These are phyloP conservation scores for Otis tarda DNA, from an alignment of 2,113 vertebrate species.

Conservation along the genomic window DNA sequence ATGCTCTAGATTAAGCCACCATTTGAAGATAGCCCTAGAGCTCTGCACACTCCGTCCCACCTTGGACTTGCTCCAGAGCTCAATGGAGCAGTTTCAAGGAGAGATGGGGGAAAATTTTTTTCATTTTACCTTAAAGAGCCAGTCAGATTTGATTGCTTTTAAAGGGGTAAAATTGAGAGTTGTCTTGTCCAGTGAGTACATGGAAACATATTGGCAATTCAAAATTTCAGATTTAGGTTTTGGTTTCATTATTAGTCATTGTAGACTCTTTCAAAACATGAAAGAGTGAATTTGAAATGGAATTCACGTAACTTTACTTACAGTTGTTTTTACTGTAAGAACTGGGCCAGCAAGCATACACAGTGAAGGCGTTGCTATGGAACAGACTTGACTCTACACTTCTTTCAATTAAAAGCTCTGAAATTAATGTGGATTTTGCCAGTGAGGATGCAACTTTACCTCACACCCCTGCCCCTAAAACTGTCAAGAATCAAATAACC, in stretches of 20 bases:
- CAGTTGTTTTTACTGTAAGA: not conserved
- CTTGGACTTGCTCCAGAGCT: not conserved
- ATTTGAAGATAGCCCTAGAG: not conserved
- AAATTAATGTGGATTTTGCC: not conserved
- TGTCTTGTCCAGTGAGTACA: not conserved
- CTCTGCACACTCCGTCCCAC: not conserved
- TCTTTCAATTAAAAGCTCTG: not conserved
- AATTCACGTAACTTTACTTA: not conserved
- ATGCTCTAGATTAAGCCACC: not conserved
- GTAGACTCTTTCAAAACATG: not conserved
- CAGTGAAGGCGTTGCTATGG: not conserved
- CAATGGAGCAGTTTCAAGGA: not conserved
- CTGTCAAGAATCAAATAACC: constrained; percentile 8
- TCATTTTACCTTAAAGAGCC: not conserved
- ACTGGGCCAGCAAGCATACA: not conserved
- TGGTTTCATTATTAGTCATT: not conserved
- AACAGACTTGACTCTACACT: not conserved
- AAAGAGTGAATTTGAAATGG: not conserved
- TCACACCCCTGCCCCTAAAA: not conserved
- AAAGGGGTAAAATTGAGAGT: not conserved
- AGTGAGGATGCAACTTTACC: not conserved
- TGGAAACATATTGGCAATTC: not conserved
- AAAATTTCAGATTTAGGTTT: not conserved
- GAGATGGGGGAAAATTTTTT: not conserved
- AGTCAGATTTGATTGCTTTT: not conserved